These are phyloP conservation scores for Silvanus unidentatus DNA, from an alignment of 2,888 invertebrate genomes.

Conservation along the genomic window DNA sequence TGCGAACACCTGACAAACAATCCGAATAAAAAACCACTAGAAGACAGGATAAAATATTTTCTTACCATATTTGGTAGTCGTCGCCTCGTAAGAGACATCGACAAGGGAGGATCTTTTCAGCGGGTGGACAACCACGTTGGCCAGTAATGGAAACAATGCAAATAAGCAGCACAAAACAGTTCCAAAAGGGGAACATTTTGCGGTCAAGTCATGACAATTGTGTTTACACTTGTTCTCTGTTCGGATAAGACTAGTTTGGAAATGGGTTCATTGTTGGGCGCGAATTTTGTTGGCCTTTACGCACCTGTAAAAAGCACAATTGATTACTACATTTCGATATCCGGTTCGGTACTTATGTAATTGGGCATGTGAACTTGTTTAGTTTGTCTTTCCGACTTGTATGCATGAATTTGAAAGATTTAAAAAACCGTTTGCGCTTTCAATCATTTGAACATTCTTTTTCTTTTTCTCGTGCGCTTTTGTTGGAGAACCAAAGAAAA, in stretches of 20 bases:
- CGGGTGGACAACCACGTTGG: conserved; percentile 66
- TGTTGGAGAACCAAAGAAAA: too few species aligned
- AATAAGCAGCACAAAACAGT: not conserved
- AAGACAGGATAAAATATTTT: conserved; percentile 2
- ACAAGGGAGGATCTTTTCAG: conserved; percentile 74
- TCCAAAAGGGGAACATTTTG: not conserved
- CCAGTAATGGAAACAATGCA: conserved; percentile 3
- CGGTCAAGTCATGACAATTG: conserved; percentile 10
- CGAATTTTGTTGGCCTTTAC: not conserved
- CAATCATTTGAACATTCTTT: too few species aligned
- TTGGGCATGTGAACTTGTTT: too few species aligned
- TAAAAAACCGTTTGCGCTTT: too few species aligned
- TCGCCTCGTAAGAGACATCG: conserved; percentile 71
- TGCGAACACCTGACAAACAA: conserved; percentile 72
- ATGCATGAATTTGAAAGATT: not conserved
- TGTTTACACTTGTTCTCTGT: not conserved
- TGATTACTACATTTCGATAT: not conserved
- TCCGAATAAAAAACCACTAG: not conserved
- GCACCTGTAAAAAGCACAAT: conserved; percentile 2
- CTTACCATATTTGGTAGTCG: conserved; percentile 81
- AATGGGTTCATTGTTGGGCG: not conserved
- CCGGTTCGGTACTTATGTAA: not conserved
- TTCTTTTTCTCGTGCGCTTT: too few species aligned
- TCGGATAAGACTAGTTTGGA: not conserved
- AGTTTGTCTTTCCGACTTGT: not conserved